phyloP scores from a whole-genome alignment of 2,113 vertebrate genomes.

The Cololabis saira region DNA sequence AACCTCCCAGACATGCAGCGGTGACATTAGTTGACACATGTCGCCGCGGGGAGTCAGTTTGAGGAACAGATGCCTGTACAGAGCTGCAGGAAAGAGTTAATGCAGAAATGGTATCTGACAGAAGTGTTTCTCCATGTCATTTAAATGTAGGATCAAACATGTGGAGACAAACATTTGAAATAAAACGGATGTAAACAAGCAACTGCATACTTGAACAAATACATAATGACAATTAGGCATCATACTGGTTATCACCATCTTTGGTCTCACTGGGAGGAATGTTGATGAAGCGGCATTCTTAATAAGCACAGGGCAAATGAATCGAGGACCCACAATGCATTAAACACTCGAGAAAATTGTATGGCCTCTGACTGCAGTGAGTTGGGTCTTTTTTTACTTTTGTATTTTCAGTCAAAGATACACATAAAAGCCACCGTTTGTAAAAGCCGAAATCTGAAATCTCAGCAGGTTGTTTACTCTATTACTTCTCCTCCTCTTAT shows the following conservation, averaged over 20 bases:
- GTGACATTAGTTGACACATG: constrained; percentile 54
- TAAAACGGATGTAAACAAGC: constrained; percentile 3
- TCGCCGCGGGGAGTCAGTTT: constrained; percentile 22
- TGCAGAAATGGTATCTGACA: constrained; percentile 31
- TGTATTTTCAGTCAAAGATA: too few relatives aligned
- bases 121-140: constrained; percentile 11
- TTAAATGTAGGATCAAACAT: constrained; percentile 16
- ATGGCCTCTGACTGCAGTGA: neutral
- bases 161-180: constrained; percentile 29
- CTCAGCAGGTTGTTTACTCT: too few relatives aligned
- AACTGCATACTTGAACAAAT: neutral
- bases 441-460: too few relatives aligned
- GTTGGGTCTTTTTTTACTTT: too few relatives aligned
- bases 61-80: constrained; percentile 46
- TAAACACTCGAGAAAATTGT: neutral
- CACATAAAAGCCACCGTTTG: too few relatives aligned
- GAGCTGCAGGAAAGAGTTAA: constrained; percentile 33
- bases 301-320: constrained; percentile 20
- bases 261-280: constrained; percentile 3
- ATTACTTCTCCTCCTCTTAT: too few relatives aligned
- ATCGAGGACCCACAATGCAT: constrained; percentile 1
- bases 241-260: constrained; percentile 8
- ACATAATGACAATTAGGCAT: constrained; percentile 14
- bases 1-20: constrained; percentile 16
- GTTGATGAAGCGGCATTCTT: constrained; percentile 11